Evolutionary conservation across 2,113 vertebrate species (phyloP).

Genomic region (Psittacara wagleri): DNA sequence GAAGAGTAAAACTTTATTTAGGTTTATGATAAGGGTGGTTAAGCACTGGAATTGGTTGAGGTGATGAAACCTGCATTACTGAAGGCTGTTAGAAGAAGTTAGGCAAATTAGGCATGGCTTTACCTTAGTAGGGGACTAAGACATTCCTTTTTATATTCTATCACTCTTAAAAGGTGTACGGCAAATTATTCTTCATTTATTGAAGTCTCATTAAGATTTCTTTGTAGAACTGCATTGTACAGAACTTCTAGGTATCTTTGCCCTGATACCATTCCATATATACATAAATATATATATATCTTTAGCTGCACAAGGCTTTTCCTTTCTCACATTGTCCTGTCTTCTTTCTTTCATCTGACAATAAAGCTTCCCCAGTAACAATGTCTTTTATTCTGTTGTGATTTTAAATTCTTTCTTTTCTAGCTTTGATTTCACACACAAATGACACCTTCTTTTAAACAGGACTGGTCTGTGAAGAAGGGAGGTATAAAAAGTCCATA

Average conservation of each 20-base stretch:
- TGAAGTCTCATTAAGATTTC: neutral
- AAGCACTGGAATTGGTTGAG: neutral
- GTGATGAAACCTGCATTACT: neutral
- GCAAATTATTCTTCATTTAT: neutral
- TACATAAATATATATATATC: neutral
- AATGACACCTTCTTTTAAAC: neutral
- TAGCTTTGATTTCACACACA: conserved; percentile 20
- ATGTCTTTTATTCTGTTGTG: conserved; percentile 3
- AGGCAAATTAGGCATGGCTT: neutral
- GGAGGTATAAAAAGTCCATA: neutral
- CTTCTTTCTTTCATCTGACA: conserved; percentile 25
- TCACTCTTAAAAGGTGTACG: neutral
- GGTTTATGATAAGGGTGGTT: neutral
- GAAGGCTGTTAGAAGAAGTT: neutral
- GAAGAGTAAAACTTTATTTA: neutral
- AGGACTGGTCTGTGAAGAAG: neutral
- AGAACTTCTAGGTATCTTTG: neutral
- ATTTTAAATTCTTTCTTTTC: conserved; percentile 11
- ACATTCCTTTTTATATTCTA: neutral
- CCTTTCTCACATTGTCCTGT: neutral
- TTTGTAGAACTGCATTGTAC: neutral
- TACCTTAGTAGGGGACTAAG: neutral
- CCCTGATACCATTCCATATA: neutral
- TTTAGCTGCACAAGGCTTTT: neutral
- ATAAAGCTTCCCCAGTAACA: neutral